phyloP scores from a whole-genome alignment of 2,113 vertebrate species.

The Megalops atlanticus region DNA sequence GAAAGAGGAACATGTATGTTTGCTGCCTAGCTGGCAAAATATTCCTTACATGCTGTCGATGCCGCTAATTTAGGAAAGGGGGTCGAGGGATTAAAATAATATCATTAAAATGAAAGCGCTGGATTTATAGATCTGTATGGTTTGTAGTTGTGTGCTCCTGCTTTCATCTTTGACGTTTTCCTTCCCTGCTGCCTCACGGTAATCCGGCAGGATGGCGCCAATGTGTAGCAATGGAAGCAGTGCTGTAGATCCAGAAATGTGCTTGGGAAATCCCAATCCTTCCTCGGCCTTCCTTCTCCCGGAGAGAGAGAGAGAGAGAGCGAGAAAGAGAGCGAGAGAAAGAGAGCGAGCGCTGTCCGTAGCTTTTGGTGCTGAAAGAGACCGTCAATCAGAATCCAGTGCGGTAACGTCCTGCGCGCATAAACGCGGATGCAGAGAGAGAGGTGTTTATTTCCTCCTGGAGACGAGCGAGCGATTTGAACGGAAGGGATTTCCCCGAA shows the following conservation, averaged over 20 bases:
- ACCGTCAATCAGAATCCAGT: slow-evolving; percentile 61
- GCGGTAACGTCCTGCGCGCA: slow-evolving; percentile 49
- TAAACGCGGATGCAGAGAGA: background rate
- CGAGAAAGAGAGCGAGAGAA: no score
- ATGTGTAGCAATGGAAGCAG: slow-evolving; percentile 54
- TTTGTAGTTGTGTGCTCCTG: background rate
- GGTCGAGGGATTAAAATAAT: background rate
- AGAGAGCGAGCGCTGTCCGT: slow-evolving; percentile 61
- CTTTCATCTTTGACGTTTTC: slow-evolving; percentile 9
- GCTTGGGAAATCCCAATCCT: slow-evolving; percentile 70
- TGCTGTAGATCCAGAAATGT: slow-evolving; percentile 62
- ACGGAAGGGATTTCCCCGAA: slow-evolving; percentile 43
- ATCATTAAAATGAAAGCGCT: background rate
- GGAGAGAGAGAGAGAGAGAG: slow-evolving; percentile 24
- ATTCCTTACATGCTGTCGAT: slow-evolving; percentile 11
- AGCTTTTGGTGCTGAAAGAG: slow-evolving; percentile 68
- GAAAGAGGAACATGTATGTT: slow-evolving; percentile 30
- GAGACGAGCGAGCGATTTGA: slow-evolving; percentile 52
- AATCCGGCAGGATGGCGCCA: slow-evolving; percentile 40
- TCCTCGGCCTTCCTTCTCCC: slow-evolving; percentile 24
- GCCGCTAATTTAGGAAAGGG: background rate
- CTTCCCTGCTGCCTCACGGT: slow-evolving; percentile 13
- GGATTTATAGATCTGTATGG: slow-evolving; percentile 18
- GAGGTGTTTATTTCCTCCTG: slow-evolving; percentile 13
- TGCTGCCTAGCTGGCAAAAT: background rate